Conservation (phyloP, 1,140 invertebrate species). For the Aethina tumida region DNA sequence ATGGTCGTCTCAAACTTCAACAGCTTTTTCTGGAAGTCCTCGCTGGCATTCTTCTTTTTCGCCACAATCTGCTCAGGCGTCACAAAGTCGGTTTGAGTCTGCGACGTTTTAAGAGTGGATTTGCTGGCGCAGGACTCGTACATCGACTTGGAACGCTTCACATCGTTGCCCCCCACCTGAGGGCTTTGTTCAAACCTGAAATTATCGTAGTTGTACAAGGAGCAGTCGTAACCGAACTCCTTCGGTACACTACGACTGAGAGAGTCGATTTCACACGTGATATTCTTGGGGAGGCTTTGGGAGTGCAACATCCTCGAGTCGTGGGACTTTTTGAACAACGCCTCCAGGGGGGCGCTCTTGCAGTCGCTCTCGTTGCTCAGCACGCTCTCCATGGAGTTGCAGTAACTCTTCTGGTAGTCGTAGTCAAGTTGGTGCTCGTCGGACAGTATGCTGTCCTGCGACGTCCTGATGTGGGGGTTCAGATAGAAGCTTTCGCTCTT, state of each 20-base stretch:
- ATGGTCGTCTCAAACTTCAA: conserved; percentile 31
- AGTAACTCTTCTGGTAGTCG: conserved; percentile 47
- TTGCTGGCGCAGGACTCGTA: conserved; percentile 8
- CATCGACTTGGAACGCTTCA: background rate
- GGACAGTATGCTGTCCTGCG: conserved; percentile 67
- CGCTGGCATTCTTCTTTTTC: conserved; percentile 27
- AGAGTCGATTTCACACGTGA: conserved; percentile 10
- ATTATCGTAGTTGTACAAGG: conserved; percentile 2
- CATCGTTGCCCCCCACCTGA: no score
- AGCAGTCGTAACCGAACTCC: conserved; percentile 4
- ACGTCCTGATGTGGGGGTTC: conserved; percentile 46
- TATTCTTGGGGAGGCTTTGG: conserved; percentile 23
- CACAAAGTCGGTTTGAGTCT: conserved; percentile 35
- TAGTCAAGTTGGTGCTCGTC: conserved; percentile 52
- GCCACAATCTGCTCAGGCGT: conserved; percentile 28
- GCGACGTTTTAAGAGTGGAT: conserved; percentile 26
- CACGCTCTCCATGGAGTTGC: conserved; percentile 68
- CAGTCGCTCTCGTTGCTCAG: conserved; percentile 67
- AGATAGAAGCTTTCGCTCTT: conserved; percentile 52
- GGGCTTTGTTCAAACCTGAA: background rate
- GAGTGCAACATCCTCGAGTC: conserved; percentile 15
- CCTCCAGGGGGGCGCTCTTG: conserved; percentile 64
- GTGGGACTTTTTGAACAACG: conserved; percentile 39
- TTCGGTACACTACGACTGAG: conserved; percentile 20
- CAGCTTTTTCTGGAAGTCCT: conserved; percentile 33